A percentile compares a stretch with the other conserved stretches of the same genome.
Conservation (phyloP, 1,140 invertebrate genomes). For the Sitobion miscanthi region DNA sequence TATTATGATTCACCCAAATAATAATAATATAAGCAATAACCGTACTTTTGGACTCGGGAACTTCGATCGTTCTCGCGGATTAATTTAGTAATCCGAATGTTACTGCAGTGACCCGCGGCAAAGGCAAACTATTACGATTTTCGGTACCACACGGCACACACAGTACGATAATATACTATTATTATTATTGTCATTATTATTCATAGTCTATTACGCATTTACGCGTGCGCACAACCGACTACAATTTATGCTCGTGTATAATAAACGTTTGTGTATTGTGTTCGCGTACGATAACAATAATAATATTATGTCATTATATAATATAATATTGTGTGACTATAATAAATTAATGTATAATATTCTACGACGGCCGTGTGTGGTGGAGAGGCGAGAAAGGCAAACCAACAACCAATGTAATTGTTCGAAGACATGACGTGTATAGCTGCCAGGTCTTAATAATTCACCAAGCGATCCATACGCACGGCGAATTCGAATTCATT, state of each 20-base stretch:
- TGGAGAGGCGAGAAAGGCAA: background rate
- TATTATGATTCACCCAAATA: background rate
- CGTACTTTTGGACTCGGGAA: background rate
- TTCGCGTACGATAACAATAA: background rate
- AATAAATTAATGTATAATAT: no score
- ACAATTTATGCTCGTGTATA: background rate
- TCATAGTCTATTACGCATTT: background rate
- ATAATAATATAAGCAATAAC: background rate
- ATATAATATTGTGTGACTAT: background rate
- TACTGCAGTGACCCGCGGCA: no score
- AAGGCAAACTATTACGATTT: background rate
- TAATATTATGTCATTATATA: background rate
- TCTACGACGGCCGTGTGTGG: background rate
- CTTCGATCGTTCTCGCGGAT: background rate
- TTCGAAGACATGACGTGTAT: background rate
- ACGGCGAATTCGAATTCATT: background rate
- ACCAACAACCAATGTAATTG: background rate
- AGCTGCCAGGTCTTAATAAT: background rate
- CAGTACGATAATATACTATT: background rate
- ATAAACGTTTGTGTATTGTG: background rate
- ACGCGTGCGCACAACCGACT: background rate
- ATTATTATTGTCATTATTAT: slow-evolving; percentile 11
- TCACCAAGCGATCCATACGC: background rate
- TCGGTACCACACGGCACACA: background rate
- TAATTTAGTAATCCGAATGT: background rate